Conservation (phyloP, 1,140 invertebrate species). For the Bombus waltoni region DNA sequence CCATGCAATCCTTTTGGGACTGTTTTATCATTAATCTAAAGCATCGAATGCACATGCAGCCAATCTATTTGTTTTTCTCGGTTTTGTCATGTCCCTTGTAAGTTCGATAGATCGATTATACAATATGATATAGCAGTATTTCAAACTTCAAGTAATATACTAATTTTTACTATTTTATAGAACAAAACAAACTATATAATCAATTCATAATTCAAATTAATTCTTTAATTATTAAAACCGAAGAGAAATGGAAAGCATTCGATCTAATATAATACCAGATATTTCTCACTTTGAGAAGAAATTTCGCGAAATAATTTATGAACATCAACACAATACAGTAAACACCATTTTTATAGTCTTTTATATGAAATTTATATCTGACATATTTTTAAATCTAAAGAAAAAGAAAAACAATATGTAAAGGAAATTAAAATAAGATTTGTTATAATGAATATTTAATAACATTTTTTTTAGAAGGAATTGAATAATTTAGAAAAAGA, state of each 20-base stretch:
- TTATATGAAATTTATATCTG: not conserved
- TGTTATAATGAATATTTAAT: not conserved
- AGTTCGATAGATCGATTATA: conserved; percentile 4
- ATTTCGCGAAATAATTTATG: conserved; percentile 67
- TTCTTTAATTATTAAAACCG: not conserved
- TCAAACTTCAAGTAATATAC: not conserved
- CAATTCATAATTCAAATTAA: not conserved
- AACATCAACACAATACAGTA: conserved; percentile 68
- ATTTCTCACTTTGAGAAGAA: conserved; percentile 65
- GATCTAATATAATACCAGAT: conserved; percentile 30
- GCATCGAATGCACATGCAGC: too few relatives aligned
- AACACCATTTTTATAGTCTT: not conserved
- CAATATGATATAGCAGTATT: not conserved
- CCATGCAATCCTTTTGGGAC: too few relatives aligned
- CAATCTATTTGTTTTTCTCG: too few relatives aligned
- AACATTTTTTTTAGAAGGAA: not conserved
- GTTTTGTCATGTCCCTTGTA: too few relatives aligned
- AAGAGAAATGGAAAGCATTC: conserved; percentile 22
- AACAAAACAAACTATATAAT: not conserved
- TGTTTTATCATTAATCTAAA: too few relatives aligned
- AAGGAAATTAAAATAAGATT: not conserved
- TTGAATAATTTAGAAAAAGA: conserved; percentile 63
- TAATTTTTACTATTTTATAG: not conserved
- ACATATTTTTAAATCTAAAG: not conserved
- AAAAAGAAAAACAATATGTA: not conserved